A percentile compares a stretch with the other conserved stretches of the same genome.
Conservation (phyloP, 1,140 invertebrate species). For the Pissodes strobi region DNA sequence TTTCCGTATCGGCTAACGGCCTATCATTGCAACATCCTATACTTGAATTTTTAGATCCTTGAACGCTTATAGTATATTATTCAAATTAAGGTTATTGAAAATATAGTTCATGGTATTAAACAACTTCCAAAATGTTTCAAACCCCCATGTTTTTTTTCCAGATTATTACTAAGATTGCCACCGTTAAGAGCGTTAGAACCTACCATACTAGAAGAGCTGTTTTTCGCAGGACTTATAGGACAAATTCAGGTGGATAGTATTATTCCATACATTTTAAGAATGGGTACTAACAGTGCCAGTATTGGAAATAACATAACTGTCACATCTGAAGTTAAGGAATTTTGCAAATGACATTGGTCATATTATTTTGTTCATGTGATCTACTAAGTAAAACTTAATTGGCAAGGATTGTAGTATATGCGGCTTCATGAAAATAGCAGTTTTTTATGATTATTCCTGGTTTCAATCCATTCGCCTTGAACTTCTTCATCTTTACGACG, state of each 20-base stretch:
- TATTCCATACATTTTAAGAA: slow-evolving; percentile 88
- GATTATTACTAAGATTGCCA: slow-evolving; percentile 72
- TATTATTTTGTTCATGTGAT: too few relatives aligned
- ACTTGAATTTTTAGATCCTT: too few relatives aligned
- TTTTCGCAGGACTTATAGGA: slow-evolving; percentile 90
- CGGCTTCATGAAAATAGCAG: too few relatives aligned
- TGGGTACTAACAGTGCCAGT: slow-evolving; percentile 59
- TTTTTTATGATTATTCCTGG: too few relatives aligned
- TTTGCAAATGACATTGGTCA: slow-evolving; percentile 50
- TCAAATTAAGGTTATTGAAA: not conserved
- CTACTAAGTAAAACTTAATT: too few relatives aligned
- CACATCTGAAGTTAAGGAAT: slow-evolving; percentile 50
- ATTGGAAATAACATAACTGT: slow-evolving; percentile 42
- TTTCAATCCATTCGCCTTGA: too few relatives aligned
- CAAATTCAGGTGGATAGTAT: slow-evolving; percentile 90
- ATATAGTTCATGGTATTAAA: not conserved
- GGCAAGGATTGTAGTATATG: too few relatives aligned
- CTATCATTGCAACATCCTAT: too few relatives aligned
- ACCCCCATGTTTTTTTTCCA: slow-evolving; percentile 31
- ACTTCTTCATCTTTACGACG: too few relatives aligned
- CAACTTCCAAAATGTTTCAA: not conserved
- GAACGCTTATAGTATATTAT: too few relatives aligned
- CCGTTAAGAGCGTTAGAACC: slow-evolving; percentile 78
- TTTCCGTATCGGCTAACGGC: too few relatives aligned
- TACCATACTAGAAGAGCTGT: slow-evolving; percentile 85